Base-by-base conservation (phyloP, 2,113 vertebrate species). In the Solea solea region DNA sequence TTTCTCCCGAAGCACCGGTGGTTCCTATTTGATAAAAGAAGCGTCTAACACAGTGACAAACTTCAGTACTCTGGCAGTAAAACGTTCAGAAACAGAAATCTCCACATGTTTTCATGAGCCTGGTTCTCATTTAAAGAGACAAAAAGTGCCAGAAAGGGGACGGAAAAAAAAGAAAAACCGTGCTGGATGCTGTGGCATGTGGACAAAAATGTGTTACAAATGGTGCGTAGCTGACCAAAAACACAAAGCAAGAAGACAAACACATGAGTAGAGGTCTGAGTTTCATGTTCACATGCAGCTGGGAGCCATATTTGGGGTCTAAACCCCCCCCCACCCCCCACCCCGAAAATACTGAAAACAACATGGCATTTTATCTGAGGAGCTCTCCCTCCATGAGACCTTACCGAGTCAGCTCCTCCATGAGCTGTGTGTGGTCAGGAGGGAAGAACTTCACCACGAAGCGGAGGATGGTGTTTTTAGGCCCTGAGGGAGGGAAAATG, bases 371-470 rank as follows among this genome's bases (percentile, higher is more conserved):
- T 49, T 55, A 76, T 77, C 63, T 13, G 3, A 10, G n/a, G 41
- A 8, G 13, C 12, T 53, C 12, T 6, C 60, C 56, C 59, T 74
- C 46, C 56, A 10, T 0, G 27, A 51, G 48, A 40, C 86, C 80
- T 21, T 80, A 99, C 98, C 97, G 96, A 89, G 97, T 99, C 84
- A 99, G 92, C 74, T 99, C 97, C 86, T 99, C 98, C 91, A 96
- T 92, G 66, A 99, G 94, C 77, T 98, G 97, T 12, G 96, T 94
- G 0, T 98, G 97, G 91, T 99, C 98, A 40, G 97, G 97, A 50
- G 97, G 97, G 84, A 99, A 99, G 92, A 99, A 99, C 89, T 99
- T 99, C 90, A 99, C 98, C 89, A 98, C 97, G 54, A 99, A 99
- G 59, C 95, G 97, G 41, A 98, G 93, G 73, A 97, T 93, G 72